Evolutionary conservation across 2,797 vertebrate species (phyloP), one percentile per base, ranked within the genome.

Genomic region (Myripristis jacobus): DNA sequence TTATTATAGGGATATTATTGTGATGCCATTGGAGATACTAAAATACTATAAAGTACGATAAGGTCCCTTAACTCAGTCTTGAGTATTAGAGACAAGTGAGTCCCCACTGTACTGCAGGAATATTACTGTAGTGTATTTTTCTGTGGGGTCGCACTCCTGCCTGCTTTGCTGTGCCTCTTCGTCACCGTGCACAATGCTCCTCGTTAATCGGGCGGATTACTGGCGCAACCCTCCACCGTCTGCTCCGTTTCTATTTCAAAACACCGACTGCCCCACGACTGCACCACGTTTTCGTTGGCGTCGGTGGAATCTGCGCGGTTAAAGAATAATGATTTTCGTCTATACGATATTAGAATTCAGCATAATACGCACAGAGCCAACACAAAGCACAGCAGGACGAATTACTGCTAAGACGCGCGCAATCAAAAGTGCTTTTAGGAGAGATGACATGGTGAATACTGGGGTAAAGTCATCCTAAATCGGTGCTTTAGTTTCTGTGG

Each of bases 141-240:
- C 66, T 79, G 13, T 38, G 29, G 70, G 55, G 24, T 52, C 62
- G 41, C 41, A 43, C 41, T 43, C 41, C 41, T 15, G 54, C 50
- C 55, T 66, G 55, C 62, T 56, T 70, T 73, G 61, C 61, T 59
- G 75, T 52, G 38, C 77, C 36, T 66, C 75, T 75, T 66, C 72
- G 55, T 83, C 82, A 75, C 41, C 68, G 43, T 74, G 75, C 72
- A 56, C 62, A 75, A 59, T 80, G 87, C 83, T 81, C 83, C 73
- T 72, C 75, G 68, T 83, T 92, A 91, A 93, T 92, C 91, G 81
- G 81, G 57, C 41, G 90, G 91, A 93, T 92, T 92, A 93, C 56
- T 78, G 77, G 71, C 72, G 82, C 83, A 91, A 44, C 82, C 85
- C 75, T 88, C 63, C 75, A 58, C 87, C 83, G 85, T 91, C 91